Evolutionary conservation across 2,113 vertebrate genomes (phyloP).

Genomic region (Platanista minor): DNA sequence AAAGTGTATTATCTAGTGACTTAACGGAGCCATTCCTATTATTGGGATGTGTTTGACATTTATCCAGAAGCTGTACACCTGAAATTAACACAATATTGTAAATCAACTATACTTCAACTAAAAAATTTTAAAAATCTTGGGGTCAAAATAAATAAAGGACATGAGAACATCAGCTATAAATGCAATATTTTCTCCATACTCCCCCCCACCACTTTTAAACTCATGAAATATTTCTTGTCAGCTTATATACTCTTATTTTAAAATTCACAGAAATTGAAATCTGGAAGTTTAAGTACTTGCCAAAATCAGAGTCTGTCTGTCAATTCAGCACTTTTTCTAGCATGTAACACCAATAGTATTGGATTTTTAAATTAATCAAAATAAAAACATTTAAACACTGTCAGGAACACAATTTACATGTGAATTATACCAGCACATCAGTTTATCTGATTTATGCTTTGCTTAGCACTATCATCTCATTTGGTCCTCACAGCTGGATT

Average conservation of each 20-base stretch:
- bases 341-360: neutral
- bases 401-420: neutral
- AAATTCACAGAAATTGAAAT: neutral
- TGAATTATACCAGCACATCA: neutral
- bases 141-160: too few relatives aligned
- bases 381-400: neutral
- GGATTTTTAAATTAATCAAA: neutral
- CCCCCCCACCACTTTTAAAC: rapidly evolving
- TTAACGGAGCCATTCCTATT: neutral
- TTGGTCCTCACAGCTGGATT: neutral
- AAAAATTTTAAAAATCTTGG: too few relatives aligned
- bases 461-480: neutral
- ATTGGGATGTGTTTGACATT: neutral
- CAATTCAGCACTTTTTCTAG: neutral
- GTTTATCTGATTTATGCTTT: neutral
- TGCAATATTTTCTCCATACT: neutral
- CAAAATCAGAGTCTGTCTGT: neutral
- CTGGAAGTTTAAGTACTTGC: neutral
- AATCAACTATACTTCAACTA: too few relatives aligned
- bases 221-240: neutral
- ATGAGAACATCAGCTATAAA: neutral
- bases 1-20: neutral
- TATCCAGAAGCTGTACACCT: neutral
- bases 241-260: neutral
- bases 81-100: too few relatives aligned